phyloP scores from a whole-genome alignment of 1,140 invertebrate species.

The Drosophila melanica region DNA sequence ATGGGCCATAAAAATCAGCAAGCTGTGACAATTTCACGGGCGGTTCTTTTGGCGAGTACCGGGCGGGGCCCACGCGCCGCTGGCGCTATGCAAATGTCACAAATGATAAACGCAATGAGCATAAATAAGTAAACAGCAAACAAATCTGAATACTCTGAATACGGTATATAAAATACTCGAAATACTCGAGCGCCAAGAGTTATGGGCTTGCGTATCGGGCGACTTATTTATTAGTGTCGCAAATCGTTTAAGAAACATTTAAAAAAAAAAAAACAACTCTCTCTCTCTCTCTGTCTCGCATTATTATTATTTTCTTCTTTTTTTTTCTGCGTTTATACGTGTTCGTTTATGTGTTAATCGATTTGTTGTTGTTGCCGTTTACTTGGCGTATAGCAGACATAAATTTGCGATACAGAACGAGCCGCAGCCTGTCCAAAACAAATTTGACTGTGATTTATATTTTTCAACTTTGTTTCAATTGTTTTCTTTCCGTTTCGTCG shows the following conservation, averaged over 20 bases:
- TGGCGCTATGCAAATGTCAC: constrained; percentile 79
- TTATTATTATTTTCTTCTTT: no score
- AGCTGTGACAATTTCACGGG: constrained; percentile 73
- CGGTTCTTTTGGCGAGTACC: constrained; percentile 24
- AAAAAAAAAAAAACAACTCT: constrained; percentile 1
- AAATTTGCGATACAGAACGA: constrained; percentile 55
- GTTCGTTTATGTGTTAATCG: constrained; percentile 34
- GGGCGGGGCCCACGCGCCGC: constrained; percentile 39
- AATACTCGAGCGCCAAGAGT: constrained; percentile 27
- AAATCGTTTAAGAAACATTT: constrained; percentile 66
- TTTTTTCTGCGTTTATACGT: constrained; percentile 51
- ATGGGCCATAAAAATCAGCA: constrained; percentile 61
- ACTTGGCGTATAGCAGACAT: constrained; percentile 56
- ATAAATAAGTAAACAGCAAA: constrained; percentile 65
- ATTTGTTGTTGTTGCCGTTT: constrained; percentile 29
- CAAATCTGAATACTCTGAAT: constrained; percentile 12
- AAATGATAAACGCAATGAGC: constrained; percentile 80
- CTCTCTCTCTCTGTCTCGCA: not conserved
- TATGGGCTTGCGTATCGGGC: constrained; percentile 35
- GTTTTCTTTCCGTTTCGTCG: constrained; percentile 1
- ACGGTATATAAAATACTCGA: constrained; percentile 14
- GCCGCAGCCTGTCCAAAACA: constrained; percentile 35
- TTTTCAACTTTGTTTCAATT: constrained; percentile 52
- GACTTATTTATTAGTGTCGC: constrained; percentile 79
- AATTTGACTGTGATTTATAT: constrained; percentile 75